Percentiles rank a stretch among this genome's conserved stretches.
Conservation (phyloP, 2,888 invertebrate genomes). For the Volucella inanis region DNA sequence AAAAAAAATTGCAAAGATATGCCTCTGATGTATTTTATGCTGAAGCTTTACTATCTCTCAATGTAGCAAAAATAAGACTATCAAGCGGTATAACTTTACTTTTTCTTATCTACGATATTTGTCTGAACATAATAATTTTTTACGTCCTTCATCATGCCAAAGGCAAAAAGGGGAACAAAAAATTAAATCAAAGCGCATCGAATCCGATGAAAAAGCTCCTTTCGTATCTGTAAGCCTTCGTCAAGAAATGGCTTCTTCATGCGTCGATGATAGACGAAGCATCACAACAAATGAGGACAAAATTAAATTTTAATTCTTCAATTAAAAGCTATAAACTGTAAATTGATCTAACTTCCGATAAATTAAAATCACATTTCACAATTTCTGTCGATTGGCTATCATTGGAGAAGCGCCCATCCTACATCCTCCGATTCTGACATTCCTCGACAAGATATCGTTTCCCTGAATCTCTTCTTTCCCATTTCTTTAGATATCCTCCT, state of each 20-base stretch:
- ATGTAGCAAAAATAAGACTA: no score
- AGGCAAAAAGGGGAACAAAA: background rate
- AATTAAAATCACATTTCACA: constrained; percentile 60
- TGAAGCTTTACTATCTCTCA: no score
- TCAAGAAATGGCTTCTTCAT: background rate
- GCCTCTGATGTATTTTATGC: no score
- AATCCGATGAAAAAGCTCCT: constrained; percentile 3
- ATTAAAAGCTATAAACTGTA: constrained; percentile 60
- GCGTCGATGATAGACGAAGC: background rate
- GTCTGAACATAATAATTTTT: constrained; percentile 9
- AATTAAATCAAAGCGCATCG: constrained; percentile 7
- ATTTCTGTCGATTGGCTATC: constrained; percentile 13
- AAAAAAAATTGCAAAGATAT: no score
- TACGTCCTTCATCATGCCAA: constrained; percentile 1
- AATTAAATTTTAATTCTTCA: constrained; percentile 61
- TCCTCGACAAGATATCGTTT: constrained; percentile 1
- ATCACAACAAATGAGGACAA: constrained; percentile 38
- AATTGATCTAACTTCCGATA: constrained; percentile 64
- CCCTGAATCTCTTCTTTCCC: background rate
- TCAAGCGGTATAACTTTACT: no score
- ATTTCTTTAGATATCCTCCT: background rate
- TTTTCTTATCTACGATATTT: background rate
- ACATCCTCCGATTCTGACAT: background rate
- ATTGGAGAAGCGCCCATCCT: background rate
- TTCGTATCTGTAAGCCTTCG: background rate